Evolutionary conservation across 2,888 invertebrate genomes (phyloP).

Genomic region (Heliconius ismenius): DNA sequence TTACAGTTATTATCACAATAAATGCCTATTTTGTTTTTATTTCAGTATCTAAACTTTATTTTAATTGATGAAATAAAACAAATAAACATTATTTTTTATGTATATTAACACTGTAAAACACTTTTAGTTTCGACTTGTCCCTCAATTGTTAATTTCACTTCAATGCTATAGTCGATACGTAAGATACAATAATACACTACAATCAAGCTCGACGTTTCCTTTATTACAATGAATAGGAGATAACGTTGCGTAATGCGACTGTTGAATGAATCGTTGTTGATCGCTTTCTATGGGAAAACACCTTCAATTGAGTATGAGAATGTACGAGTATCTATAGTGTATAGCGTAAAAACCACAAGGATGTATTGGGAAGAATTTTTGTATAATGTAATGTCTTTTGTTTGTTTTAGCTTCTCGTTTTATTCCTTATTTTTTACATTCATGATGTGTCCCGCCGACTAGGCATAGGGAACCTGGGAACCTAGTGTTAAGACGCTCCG

Average conservation of each 20-base stretch:
- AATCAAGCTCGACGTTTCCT: constrained; percentile 5
- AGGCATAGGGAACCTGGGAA: too few species aligned
- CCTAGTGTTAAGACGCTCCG: too few species aligned
- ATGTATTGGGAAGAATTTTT: not conserved
- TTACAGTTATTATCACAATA: not conserved
- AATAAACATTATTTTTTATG: too few species aligned
- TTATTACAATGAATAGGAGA: constrained; percentile 18
- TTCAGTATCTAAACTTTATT: too few species aligned
- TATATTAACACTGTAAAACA: too few species aligned
- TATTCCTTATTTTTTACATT: too few species aligned
- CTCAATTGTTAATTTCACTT: constrained; percentile 9
- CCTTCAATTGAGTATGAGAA: constrained; percentile 5
- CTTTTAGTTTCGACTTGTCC: too few species aligned
- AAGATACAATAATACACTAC: constrained; percentile 6
- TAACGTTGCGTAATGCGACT: constrained; percentile 13
- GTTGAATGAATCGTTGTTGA: constrained; percentile 3
- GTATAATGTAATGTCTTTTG: not conserved
- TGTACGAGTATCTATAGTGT: not conserved
- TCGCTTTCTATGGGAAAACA: constrained; percentile 17
- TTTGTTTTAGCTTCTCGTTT: not conserved
- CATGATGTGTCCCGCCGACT: too few species aligned
- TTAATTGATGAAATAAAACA: too few species aligned
- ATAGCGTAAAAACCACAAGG: not conserved
- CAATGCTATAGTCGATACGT: not conserved
- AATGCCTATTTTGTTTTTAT: too few species aligned